Evolutionary conservation across 2,888 invertebrate species (phyloP), one percentile per base, ranked within the genome.

Genomic region (Drosophila paracracens): DNA sequence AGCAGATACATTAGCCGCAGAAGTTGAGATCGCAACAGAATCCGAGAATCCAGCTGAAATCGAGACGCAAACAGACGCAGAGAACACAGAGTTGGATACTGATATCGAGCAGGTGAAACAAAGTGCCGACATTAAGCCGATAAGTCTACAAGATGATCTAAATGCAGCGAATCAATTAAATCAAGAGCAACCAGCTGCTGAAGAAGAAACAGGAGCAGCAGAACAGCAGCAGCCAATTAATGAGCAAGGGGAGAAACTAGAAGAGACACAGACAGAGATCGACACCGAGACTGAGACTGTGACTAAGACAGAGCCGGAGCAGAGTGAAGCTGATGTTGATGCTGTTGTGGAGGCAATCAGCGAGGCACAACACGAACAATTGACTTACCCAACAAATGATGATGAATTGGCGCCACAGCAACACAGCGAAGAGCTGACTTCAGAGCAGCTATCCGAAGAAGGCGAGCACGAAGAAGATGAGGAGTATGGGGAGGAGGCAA

Each of bases 361-460:
- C 72, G 86, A 86, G 79, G 82, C 86, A 67, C 79, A 85, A 71
- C 82, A 83, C 75, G 82, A 87, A 70, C 85, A 88, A 76, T 80
- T 88, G 82, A 81, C 88, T 80, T 81, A 84, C 84, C 84, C 89
- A 90, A 79, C 88, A 88, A 88, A 88, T 90, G 87, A 88, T 86
- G 89, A 88, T 90, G 87, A 88, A 88, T 88, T 88, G 89, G 89
- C 89, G 87, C 86, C 89, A 85, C 68, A 80, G 56, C 76, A 76
- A 57, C 61, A 61, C 60, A 76, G 51, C 48, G 71, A 70, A 59
- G 74, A 72, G 54, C 66, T 51, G 54, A 61, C 63, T 74, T 70
- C 74, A 63, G 79, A 69, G 69, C 64, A 66, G 65, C 29, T 58
- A 35, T 54, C 35, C 21, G 57, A 65, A 21, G 58, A 61, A 31